Base-by-base conservation (phyloP, 2,888 invertebrate species). In the Platycheirus albimanus region DNA sequence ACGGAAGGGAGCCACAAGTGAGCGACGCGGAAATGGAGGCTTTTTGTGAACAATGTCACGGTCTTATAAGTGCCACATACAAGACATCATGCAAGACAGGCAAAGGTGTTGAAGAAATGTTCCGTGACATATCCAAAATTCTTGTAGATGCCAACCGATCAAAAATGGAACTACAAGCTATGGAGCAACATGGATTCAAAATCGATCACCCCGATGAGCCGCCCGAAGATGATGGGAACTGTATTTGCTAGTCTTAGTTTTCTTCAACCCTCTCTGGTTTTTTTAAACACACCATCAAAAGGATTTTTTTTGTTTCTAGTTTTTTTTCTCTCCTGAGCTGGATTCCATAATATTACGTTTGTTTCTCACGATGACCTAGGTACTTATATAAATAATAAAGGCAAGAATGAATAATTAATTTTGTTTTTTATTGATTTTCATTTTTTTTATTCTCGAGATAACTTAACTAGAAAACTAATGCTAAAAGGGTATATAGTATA, bases 41-140 rank as follows among this genome's bases (percentile, higher is more conserved):
- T 85, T 98, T 98, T 90, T 96, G 96, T 91, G 96, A 97, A 90
- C 97, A 98, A 90, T 97, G 97, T 89, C 97, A 97, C 90, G 96
- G 96, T 90, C 92, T 98, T 64, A 95, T 98, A 86, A 96, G 95
- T 88, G 96, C 95, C 64, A 96, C 95, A 56, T 98, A 96, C 89
- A 96, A 96, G 91, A 97, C 97, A 15, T 97, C 97, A 3, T 98
- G 98, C 90, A 97, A 96, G 90, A 95, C 95, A 58, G 96, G 96
- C 2, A 94, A 94, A 88, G 97, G 97, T 5, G 92, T 98, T 19
- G 95, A 96, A 85, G 95, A 97, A 89, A 98, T 98, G 98, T 98
- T 98, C 89, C 92, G 93, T 47, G 97, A 97, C 87, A 97, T 98
- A 89, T 96, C 97, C 8, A 92, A 93, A 74, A 96, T 96, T 86